Base-by-base conservation (phyloP, 2,797 vertebrate genomes). In the Myiotriccus ornatus region DNA sequence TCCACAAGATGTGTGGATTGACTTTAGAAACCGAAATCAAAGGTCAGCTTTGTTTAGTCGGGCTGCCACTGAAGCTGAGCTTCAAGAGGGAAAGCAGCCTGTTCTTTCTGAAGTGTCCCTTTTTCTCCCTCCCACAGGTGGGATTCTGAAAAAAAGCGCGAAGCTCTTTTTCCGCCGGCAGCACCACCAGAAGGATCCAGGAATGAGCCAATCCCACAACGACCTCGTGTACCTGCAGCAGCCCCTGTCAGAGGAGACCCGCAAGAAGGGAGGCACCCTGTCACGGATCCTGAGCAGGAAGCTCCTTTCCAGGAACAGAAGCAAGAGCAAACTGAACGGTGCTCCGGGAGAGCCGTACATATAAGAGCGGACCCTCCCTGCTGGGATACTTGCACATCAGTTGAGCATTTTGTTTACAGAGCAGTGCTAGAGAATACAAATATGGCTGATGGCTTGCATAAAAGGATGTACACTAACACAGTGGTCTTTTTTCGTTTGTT, bases 151-250 rank as follows among this genome's bases (percentile, higher is more conserved):
- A 96, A 99, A 98, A 97, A 98, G 99, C 0, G 99, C 99, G 4
- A 99, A 98, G 97, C 98, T 99, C 46, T 99, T 99, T 97, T 99
- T 99, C 98, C 98, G 98, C 13, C 98, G 99, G 52, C 97, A 99
- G 14, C 99, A 99, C 93, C 99, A 99, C 94, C 98, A 99, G 96
- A 99, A 99, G 96, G 99, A 99, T 39, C 99, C 99, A 0, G 98
- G 99, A 32, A 98, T 99, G 99, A 99, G 99, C 97, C 99, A 99
- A 95, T 99, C 99, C 0, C 99, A 99, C 97, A 99, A 99, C 3
- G 99, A 99, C 97, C 98, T 99, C 77, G 98, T 99, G 68, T 99
- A 99, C 98, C 97, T 99, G 94, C 98, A 99, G 97, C 98, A 98
- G 85, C 98, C 98, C 0, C 82, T 97, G 25, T 65, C 97, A 1